A percentile compares a stretch with the other conserved stretches of the same genome.
Conservation (phyloP, 2,888 invertebrate species). For the Loripinus fragilis region DNA sequence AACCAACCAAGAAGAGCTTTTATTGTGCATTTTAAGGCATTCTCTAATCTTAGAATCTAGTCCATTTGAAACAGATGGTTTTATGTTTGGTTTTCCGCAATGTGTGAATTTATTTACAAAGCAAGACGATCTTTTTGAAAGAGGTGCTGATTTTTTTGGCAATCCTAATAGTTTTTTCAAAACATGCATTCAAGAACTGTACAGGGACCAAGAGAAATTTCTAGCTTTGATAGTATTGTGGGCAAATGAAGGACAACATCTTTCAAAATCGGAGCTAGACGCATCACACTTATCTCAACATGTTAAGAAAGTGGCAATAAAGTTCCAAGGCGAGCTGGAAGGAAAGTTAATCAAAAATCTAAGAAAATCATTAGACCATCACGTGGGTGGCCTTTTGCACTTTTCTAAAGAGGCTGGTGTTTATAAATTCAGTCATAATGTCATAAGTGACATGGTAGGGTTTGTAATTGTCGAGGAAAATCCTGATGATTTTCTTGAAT, state of each 20-base stretch:
- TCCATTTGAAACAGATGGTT: not conserved
- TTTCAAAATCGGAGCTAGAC: slow-evolving; percentile 25
- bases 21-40: slow-evolving; percentile 7
- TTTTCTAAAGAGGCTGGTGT: slow-evolving; percentile 13
- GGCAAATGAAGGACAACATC: slow-evolving; percentile 24
- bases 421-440: slow-evolving; percentile 40
- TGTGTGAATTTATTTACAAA: slow-evolving; percentile 42
- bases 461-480: slow-evolving; percentile 39
- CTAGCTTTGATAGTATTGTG: slow-evolving; percentile 42
- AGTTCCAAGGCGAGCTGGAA: slow-evolving; percentile 30
- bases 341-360: slow-evolving; percentile 20
- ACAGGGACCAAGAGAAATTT: slow-evolving; percentile 39
- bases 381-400: slow-evolving; percentile 31
- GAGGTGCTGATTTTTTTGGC: slow-evolving; percentile 26
- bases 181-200: slow-evolving; percentile 37
- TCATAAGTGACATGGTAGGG: slow-evolving; percentile 45
- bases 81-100: slow-evolving; percentile 46
- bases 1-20: not conserved
- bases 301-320: slow-evolving; percentile 4
- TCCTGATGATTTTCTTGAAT: slow-evolving; percentile 27
- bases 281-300: slow-evolving; percentile 8
- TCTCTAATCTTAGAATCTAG: not conserved
- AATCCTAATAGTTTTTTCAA: slow-evolving; percentile 44
- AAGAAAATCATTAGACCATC: slow-evolving; percentile 30
- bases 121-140: slow-evolving; percentile 31